Conservation (phyloP, 2,797 vertebrate genomes). For the Pteropus rufus region DNA sequence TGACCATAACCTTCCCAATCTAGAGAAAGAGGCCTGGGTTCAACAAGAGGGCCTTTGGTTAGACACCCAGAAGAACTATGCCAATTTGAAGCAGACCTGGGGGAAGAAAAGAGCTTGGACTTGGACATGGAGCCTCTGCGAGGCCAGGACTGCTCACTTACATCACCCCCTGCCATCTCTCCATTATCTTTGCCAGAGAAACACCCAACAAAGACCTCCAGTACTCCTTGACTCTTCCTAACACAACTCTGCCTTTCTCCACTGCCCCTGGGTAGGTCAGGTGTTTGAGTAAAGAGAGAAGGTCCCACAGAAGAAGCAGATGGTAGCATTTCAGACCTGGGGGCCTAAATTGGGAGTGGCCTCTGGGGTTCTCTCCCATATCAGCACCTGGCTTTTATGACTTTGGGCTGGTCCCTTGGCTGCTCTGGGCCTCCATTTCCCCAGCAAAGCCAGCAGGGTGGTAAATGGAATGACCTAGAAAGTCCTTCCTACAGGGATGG, state of each 20-base stretch:
- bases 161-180: background rate
- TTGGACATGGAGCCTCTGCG: background rate
- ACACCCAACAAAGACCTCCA: background rate
- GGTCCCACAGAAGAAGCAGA: background rate
- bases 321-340: background rate
- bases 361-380: background rate
- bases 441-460: background rate
- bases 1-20: background rate
- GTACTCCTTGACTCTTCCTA: background rate
- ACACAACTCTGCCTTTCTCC: background rate
- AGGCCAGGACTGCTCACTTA: background rate
- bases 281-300: background rate
- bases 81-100: background rate
- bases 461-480: background rate
- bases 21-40: background rate
- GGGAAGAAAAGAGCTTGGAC: background rate
- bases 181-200: background rate
- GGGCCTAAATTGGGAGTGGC: background rate
- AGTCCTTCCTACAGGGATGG: background rate
- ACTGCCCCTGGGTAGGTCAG: background rate
- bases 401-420: background rate
- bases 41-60: background rate
- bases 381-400: background rate
- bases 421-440: background rate
- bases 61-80: background rate